These are phyloP conservation scores for Brassicogethes aeneus DNA, from an alignment of 2,888 invertebrate species.

Conservation along the genomic window DNA sequence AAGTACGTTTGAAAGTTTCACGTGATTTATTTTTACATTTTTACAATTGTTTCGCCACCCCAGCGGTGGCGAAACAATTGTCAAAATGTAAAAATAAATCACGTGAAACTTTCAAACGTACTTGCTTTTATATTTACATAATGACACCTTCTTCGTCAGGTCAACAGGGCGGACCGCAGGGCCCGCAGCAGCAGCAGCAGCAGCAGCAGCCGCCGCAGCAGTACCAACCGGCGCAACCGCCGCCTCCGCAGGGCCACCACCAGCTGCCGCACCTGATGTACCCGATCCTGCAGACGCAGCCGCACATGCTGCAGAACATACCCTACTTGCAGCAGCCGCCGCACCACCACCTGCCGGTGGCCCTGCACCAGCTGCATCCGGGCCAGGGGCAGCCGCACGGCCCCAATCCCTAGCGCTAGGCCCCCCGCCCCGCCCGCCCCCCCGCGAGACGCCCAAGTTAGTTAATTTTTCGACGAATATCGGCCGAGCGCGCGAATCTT, in stretches of 20 bases:
- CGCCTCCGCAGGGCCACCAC: conserved; percentile 39
- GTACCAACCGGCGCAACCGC: conserved; percentile 47
- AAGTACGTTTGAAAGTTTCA: too few relatives aligned
- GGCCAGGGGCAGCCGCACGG: conserved; percentile 34
- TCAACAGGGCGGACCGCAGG: conserved; percentile 34
- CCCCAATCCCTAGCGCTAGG: conserved; percentile 33
- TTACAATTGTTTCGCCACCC: conserved; percentile 10
- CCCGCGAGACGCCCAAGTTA: too few relatives aligned
- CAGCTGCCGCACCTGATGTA: conserved; percentile 50
- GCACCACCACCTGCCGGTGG: conserved; percentile 36
- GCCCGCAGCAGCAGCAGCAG: conserved; percentile 33
- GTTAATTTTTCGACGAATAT: too few relatives aligned
- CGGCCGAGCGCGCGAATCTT: too few relatives aligned
- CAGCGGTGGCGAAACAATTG: too few relatives aligned
- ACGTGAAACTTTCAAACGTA: too few relatives aligned
- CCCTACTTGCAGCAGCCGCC: conserved; percentile 44
- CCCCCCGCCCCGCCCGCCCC: background rate
- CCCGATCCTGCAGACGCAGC: conserved; percentile 47
- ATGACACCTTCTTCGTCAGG: too few relatives aligned
- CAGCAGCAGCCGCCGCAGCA: conserved; percentile 41
- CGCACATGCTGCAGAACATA: conserved; percentile 42
- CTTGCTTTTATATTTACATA: too few relatives aligned
- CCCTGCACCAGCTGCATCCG: conserved; percentile 36
- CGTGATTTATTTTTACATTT: too few relatives aligned
- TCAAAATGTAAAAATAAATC: too few relatives aligned